Conservation (phyloP, 2,888 invertebrate species). For the Torymus auratus region DNA sequence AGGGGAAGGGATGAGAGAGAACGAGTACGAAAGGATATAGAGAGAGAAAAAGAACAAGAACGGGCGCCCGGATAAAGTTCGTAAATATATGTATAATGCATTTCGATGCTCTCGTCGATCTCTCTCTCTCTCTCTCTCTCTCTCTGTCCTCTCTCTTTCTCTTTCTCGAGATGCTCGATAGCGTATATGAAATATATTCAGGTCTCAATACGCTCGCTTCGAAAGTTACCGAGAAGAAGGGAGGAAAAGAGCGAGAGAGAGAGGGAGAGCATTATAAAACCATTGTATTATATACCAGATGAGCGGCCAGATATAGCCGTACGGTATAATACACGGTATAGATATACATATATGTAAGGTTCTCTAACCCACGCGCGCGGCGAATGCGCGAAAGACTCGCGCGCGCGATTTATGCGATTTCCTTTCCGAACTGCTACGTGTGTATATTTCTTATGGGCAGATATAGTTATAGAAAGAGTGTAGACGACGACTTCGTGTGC, state of each 20-base stretch:
- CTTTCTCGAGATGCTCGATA: slow-evolving; percentile 41
- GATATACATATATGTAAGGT: neutral
- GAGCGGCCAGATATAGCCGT: slow-evolving; percentile 12
- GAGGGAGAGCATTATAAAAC: slow-evolving; percentile 48
- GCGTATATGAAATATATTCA: slow-evolving; percentile 53
- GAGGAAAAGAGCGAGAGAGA: too few species aligned
- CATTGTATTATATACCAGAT: slow-evolving; percentile 50
- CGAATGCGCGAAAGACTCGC: slow-evolving; percentile 21
- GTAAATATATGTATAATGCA: slow-evolving; percentile 52
- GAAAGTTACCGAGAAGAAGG: slow-evolving; percentile 24
- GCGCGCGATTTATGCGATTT: slow-evolving; percentile 48
- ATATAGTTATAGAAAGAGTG: too few species aligned
- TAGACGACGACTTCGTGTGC: too few species aligned
- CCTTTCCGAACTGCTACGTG: slow-evolving; percentile 23
- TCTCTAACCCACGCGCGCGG: slow-evolving; percentile 17
- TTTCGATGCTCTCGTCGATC: slow-evolving; percentile 8
- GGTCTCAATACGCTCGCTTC: slow-evolving; percentile 43
- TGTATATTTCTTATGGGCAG: too few species aligned
- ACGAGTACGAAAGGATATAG: neutral
- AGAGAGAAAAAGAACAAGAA: slow-evolving; percentile 9
- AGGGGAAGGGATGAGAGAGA: slow-evolving; percentile 1
- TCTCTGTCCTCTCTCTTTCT: neutral
- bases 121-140: too few species aligned
- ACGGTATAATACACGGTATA: too few species aligned
- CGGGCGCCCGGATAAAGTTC: slow-evolving; percentile 18